Percentiles rank a stretch among this genome's conserved stretches.
Evolutionary conservation across 2,797 vertebrate genomes (phyloP).

Genomic region (Myotis daubentonii): DNA sequence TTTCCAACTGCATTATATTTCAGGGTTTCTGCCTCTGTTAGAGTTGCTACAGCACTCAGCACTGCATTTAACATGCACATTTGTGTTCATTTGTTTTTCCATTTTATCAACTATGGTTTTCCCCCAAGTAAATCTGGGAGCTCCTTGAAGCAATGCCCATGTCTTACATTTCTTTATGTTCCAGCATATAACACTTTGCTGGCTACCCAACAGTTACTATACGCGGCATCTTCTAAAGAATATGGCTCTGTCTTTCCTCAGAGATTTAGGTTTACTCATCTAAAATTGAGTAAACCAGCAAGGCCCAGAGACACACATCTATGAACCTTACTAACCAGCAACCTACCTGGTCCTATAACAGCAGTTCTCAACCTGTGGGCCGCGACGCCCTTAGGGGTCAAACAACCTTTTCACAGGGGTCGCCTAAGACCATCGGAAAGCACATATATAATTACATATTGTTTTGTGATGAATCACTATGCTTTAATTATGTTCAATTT

Average conservation of each 20-base stretch:
- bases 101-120: neutral
- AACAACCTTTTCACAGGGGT: no score
- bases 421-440: no score
- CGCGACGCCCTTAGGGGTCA: no score
- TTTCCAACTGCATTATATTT: neutral
- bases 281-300: neutral
- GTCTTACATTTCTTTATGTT: neutral
- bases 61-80: neutral
- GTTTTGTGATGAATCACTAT: no score
- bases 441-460: no score
- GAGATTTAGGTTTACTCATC: neutral
- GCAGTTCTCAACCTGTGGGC: no score
- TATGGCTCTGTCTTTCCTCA: neutral
- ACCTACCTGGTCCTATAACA: neutral
- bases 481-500: no score
- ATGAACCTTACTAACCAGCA: no score
- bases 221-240: neutral
- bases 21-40: neutral
- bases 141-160: neutral
- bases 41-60: neutral
- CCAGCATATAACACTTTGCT: neutral
- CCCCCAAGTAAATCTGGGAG: neutral
- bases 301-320: neutral
- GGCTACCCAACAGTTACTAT: neutral
- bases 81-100: neutral